Percentiles rank a stretch among this genome's conserved stretches.
Evolutionary conservation across 64 coral and sea anemone species (phyloP).

Genomic region (Montipora foliosa): DNA sequence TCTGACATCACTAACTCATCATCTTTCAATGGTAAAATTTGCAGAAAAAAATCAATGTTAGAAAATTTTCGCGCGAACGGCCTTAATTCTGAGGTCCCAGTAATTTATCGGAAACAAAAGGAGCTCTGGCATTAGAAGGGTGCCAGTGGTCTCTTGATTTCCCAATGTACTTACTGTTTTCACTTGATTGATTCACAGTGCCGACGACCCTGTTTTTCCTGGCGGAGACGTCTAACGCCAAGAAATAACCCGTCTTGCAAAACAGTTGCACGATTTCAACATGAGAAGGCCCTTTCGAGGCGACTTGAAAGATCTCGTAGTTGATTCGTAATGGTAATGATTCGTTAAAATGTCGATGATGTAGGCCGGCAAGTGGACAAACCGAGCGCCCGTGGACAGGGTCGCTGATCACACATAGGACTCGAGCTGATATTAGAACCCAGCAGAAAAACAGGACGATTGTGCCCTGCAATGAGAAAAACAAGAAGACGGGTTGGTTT

Average conservation of each 20-base stretch:
- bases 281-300: slow-evolving; percentile 28
- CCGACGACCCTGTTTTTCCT: slow-evolving; percentile 5
- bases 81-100: too few species aligned
- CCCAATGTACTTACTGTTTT: slow-evolving; percentile 8
- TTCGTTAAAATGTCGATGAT: background rate
- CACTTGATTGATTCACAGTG: slow-evolving; percentile 38
- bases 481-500: background rate
- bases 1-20: too few species aligned
- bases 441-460: background rate
- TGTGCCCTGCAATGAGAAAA: background rate
- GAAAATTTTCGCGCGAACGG: too few species aligned
- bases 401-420: slow-evolving; percentile 8
- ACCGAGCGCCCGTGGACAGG: background rate
- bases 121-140: too few species aligned
- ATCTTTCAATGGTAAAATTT: too few species aligned
- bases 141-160: too few species aligned
- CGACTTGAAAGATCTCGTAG: slow-evolving; percentile 38
- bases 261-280: slow-evolving; percentile 40
- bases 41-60: too few species aligned
- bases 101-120: too few species aligned
- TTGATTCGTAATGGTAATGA: slow-evolving; percentile 14
- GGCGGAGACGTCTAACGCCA: background rate
- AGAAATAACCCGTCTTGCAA: slow-evolving; percentile 55
- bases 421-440: background rate
- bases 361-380: background rate